Conservation (phyloP, 2,113 vertebrate genomes). For the Dunckerocampus dactyliophorus region DNA sequence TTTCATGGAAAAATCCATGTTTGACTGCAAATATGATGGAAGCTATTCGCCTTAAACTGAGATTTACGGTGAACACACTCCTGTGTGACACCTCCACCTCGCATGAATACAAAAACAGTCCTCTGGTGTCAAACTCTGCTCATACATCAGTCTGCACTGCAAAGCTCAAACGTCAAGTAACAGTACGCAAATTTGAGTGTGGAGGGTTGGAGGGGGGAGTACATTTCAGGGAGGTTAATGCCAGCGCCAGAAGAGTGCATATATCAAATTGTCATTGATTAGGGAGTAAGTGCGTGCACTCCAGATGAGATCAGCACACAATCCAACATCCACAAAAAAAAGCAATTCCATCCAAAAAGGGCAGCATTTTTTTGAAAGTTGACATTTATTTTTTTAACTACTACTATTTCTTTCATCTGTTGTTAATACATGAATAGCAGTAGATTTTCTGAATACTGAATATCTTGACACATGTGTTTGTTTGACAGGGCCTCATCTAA, state of each 20-base stretch:
- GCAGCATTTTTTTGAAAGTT: neutral
- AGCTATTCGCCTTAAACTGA: neutral
- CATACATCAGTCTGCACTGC: neutral
- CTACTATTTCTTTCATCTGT: neutral
- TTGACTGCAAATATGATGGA: neutral
- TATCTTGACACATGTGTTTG: neutral
- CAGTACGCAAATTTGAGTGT: neutral
- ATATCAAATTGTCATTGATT: constrained; percentile 9
- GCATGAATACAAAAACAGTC: neutral
- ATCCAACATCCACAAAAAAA: constrained; percentile 1
- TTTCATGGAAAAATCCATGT: neutral
- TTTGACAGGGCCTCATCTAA: neutral
- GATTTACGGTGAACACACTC: neutral
- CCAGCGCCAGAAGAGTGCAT: neutral
- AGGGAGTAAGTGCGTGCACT: neutral
- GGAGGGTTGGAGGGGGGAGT: neutral
- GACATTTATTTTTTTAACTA: neutral
- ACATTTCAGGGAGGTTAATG: constrained; percentile 1
- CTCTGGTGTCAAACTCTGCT: neutral
- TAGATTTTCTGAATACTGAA: neutral
- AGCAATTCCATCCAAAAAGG: neutral
- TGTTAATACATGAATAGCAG: neutral
- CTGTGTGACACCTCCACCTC: neutral
- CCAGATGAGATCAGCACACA: neutral
- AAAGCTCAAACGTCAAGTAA: neutral